phyloP scores from a whole-genome alignment of 2,888 invertebrate species.

The Hydropsyche betteni region DNA sequence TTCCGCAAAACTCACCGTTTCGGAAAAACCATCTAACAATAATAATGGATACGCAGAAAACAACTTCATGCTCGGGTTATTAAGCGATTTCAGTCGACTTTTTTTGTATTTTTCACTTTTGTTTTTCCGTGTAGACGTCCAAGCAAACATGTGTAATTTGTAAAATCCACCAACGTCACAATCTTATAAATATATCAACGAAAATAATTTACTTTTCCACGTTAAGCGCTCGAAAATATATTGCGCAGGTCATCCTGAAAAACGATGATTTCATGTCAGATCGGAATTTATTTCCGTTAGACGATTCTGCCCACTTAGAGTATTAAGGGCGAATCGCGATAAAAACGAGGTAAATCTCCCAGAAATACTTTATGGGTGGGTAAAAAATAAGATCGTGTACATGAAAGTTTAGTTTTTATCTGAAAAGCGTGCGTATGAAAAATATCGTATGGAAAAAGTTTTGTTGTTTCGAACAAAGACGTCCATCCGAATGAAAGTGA shows the following conservation, averaged over 20 bases:
- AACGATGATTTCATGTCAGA: slow-evolving; percentile 1
- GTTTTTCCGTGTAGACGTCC: slow-evolving; percentile 4
- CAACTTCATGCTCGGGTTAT: slow-evolving; percentile 25
- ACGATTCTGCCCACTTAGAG: slow-evolving; percentile 17
- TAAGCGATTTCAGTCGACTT: slow-evolving; percentile 10
- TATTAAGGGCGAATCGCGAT: slow-evolving; percentile 22
- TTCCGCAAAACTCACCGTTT: background rate
- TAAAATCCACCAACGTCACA: background rate
- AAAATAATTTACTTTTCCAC: background rate
- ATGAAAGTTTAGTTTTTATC: slow-evolving; percentile 11
- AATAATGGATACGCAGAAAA: slow-evolving; percentile 13
- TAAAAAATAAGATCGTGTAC: background rate
- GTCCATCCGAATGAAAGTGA: background rate
- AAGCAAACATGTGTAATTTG: slow-evolving; percentile 10
- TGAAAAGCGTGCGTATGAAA: background rate
- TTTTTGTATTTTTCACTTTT: background rate
- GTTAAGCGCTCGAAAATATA: background rate
- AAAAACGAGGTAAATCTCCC: slow-evolving; percentile 25
- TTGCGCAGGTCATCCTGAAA: background rate
- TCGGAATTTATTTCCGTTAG: slow-evolving; percentile 11
- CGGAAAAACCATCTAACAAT: slow-evolving; percentile 17
- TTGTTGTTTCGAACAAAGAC: background rate
- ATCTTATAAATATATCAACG: background rate
- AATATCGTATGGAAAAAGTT: background rate
- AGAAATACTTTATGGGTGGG: slow-evolving; percentile 14